phyloP scores from a whole-genome alignment of 2,797 vertebrate genomes.

The Sebastes itinus region DNA sequence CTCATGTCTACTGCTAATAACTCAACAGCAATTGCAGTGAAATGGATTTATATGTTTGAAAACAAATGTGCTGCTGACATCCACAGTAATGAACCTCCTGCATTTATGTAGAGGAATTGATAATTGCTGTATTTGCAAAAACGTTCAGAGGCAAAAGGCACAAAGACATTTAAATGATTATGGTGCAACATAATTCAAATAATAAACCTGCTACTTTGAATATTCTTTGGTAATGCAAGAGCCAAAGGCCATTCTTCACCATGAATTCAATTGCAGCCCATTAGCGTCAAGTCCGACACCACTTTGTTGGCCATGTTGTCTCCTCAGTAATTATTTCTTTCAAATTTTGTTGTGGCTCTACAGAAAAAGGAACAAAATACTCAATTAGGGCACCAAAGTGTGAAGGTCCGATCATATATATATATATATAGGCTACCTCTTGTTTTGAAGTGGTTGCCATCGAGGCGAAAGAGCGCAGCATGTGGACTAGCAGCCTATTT shows the following conservation, averaged over 20 bases:
- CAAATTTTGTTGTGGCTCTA: constrained; percentile 5
- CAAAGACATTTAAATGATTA: constrained; percentile 37
- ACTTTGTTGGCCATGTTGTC: constrained; percentile 8
- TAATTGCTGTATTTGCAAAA: constrained; percentile 28
- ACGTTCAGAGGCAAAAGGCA: constrained; percentile 21
- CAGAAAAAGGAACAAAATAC: background rate
- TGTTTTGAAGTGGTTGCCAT: constrained; percentile 34
- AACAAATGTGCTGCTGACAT: constrained; percentile 18
- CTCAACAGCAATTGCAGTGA: constrained; percentile 41
- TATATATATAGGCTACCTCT: background rate
- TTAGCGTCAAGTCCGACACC: constrained; percentile 17
- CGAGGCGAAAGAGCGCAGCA: constrained; percentile 1
- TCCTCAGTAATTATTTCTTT: constrained; percentile 14
- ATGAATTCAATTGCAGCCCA: constrained; percentile 35
- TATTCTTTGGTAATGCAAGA: constrained; percentile 28
- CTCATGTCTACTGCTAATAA: constrained; percentile 42
- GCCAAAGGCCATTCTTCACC: constrained; percentile 31
- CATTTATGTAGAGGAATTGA: constrained; percentile 31
- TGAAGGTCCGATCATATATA: background rate
- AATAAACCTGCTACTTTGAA: constrained; percentile 43
- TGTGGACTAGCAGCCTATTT: background rate
- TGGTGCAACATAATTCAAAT: constrained; percentile 38
- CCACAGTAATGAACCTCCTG: constrained; percentile 30
- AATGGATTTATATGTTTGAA: constrained; percentile 22
- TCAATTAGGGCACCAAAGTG: background rate